phyloP scores from a whole-genome alignment of 1,140 invertebrate species.

The Drosophila guanche region DNA sequence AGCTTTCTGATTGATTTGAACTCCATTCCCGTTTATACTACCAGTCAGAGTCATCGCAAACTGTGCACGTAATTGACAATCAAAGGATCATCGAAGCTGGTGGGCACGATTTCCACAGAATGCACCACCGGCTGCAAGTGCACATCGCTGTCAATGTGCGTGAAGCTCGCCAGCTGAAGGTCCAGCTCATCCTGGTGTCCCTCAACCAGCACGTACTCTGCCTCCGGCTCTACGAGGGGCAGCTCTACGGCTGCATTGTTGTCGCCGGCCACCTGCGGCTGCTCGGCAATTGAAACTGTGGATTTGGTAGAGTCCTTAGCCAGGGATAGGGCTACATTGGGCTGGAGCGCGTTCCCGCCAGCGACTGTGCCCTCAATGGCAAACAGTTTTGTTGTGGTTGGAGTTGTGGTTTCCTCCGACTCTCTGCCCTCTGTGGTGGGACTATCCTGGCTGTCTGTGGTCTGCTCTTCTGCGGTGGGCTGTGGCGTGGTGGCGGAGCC shows the following conservation, averaged over 20 bases:
- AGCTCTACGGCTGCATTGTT: constrained; percentile 69
- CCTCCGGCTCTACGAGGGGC: constrained; percentile 69
- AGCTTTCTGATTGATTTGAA: constrained; percentile 10
- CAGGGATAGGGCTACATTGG: constrained; percentile 60
- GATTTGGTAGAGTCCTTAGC: constrained; percentile 57
- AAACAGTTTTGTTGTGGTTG: constrained; percentile 64
- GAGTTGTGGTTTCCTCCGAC: constrained; percentile 14
- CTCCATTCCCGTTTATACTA: background rate
- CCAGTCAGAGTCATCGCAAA: constrained; percentile 53
- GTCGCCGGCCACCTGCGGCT: constrained; percentile 54
- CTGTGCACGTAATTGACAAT: constrained; percentile 79
- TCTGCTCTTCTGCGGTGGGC: constrained; percentile 4
- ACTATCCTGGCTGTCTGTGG: constrained; percentile 14
- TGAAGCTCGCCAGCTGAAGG: constrained; percentile 69
- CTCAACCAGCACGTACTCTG: constrained; percentile 73
- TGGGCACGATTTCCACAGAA: constrained; percentile 77
- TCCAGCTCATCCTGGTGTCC: constrained; percentile 55
- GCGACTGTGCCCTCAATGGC: constrained; percentile 66
- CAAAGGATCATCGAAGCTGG: constrained; percentile 73
- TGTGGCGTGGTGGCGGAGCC: constrained; percentile 31
- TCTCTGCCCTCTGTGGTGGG: constrained; percentile 35
- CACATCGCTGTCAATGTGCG: constrained; percentile 72
- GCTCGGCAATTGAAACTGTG: constrained; percentile 62
- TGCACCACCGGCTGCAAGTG: constrained; percentile 78
- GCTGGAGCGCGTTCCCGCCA: constrained; percentile 27